Evolutionary conservation across 2,113 vertebrate genomes (phyloP).

Genomic region (Phylloscopus trochilus): DNA sequence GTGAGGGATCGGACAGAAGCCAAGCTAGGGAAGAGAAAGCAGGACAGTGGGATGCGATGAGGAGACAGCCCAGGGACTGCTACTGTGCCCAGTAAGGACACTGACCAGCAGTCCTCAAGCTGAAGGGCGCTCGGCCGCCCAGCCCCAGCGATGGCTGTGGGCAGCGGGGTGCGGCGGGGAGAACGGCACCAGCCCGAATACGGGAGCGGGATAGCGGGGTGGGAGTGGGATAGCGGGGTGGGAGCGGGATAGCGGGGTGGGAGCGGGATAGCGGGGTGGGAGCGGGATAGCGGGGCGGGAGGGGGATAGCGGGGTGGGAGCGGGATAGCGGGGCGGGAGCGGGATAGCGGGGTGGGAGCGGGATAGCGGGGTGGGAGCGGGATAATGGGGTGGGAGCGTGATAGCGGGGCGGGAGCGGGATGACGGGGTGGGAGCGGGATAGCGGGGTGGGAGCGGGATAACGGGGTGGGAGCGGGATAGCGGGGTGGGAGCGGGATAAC

Average conservation of each 20-base stretch:
- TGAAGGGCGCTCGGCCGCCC: rapidly evolving
- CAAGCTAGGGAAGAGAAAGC: too few species aligned
- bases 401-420: too few species aligned
- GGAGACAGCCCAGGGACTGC: rapidly evolving
- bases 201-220: neutral
- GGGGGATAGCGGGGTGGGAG: neutral
- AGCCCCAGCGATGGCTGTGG: neutral
- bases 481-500: too few species aligned
- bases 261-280: neutral
- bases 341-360: neutral
- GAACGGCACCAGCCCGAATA: neutral
- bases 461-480: too few species aligned
- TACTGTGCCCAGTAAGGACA: rapidly evolving
- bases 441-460: too few species aligned
- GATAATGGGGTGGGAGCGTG: too few species aligned
- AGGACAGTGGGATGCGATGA: rapidly evolving
- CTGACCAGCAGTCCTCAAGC: rapidly evolving
- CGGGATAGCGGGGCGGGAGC: rapidly evolving
- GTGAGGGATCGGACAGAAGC: rapidly evolving
- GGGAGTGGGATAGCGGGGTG: too few species aligned
- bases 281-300: rapidly evolving
- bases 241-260: rapidly evolving
- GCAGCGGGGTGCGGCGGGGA: too few species aligned
- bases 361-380: rapidly evolving
- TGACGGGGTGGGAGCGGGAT: too few species aligned